These are phyloP conservation scores for Taurulus bubalis DNA, from an alignment of 2,113 vertebrate genomes.

Conservation along the genomic window DNA sequence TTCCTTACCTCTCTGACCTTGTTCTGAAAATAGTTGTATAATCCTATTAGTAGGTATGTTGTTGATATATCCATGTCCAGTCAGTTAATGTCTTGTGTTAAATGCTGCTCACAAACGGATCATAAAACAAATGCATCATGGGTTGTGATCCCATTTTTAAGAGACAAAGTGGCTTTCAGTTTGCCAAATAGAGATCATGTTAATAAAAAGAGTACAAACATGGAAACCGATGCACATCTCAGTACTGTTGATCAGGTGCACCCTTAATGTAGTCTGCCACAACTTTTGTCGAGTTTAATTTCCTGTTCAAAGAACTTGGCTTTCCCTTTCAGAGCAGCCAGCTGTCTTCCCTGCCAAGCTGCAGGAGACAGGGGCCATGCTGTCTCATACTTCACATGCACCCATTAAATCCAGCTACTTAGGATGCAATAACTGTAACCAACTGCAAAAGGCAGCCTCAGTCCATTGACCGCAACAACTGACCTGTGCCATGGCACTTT, in stretches of 20 bases:
- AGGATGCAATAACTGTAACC: constrained; percentile 68
- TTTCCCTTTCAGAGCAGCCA: constrained; percentile 52
- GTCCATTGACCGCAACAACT: neutral
- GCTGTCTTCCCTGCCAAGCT: constrained; percentile 65
- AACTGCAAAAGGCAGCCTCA: constrained; percentile 35
- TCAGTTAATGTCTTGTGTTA: neutral
- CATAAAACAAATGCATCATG: neutral
- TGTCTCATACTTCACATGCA: constrained; percentile 67
- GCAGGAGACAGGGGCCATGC: constrained; percentile 64
- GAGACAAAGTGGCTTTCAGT: neutral
- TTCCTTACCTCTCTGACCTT: neutral
- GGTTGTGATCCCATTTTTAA: neutral
- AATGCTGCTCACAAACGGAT: neutral
- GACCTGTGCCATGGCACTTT: constrained; percentile 31
- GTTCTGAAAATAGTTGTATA: neutral
- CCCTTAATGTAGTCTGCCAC: neutral
- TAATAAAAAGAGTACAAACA: neutral
- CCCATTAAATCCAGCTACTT: constrained; percentile 70
- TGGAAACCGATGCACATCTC: neutral
- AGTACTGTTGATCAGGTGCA: constrained; percentile 7
- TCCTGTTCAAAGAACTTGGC: constrained; percentile 44
- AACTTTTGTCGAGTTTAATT: constrained; percentile 51
- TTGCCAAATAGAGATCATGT: neutral
- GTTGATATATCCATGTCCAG: neutral
- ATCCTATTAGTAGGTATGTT: neutral